Base-by-base conservation (phyloP, 2,113 vertebrate species). In the Nicator chloris region DNA sequence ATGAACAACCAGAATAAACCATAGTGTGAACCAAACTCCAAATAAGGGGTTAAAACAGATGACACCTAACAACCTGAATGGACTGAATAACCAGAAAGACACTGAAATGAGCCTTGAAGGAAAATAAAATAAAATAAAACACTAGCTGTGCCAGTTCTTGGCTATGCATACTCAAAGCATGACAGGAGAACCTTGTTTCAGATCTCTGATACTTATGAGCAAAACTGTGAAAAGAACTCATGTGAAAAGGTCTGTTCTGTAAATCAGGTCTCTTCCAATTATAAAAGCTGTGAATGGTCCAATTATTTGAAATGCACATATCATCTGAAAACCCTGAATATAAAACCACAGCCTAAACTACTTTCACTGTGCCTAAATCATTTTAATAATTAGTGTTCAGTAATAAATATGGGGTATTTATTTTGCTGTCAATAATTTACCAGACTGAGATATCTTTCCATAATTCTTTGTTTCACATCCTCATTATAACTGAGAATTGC, bases 221-320 rank as follows among this genome's bases (percentile, higher is more conserved):
- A 80, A 51, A 70, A n/a, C 9, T 72, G 8, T 53, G 39, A 54
- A 37, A 86, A 56, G 0, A 4, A 72, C 6, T 33, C 22, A 15
- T 20, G 13, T 26, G 11, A 39, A 80, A 56, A 56, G 2, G 0
- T 69, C 40, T 39, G 8, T 33, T 60, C 30, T 4, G 1, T 40
- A 83, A 83, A 69, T 12, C 14, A 51, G 8, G 12, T 70, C 16
- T 50, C 33, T 88, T 70, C 11, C 15, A 63, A 26, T 15, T 33
- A 60, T 28, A 69, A 72, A 82, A 76, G 6, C 15, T 30, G 30
- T 30, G 8, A 80, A 45, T 1, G 1, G 10, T 71, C 31, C 19
- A 45, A 6, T 7, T 0, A 0, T 59, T 61, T 31, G 4, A 17
- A 54, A 76, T 3, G 5, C 8, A 78, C 24, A 23, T 8, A 37